Base-by-base conservation (phyloP, 2,113 vertebrate genomes). In the Tachysurus vachellii region DNA sequence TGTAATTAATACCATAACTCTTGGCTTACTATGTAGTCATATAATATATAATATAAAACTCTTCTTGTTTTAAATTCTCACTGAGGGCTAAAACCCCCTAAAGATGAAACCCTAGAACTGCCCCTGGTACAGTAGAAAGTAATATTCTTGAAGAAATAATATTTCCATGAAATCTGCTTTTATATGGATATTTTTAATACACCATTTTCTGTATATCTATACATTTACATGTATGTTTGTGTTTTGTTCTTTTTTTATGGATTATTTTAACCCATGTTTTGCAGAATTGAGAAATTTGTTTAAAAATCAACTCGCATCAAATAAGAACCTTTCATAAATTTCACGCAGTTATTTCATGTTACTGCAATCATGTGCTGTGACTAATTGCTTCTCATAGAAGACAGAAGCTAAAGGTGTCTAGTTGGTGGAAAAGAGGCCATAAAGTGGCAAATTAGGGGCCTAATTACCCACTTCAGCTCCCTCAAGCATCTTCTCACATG, bases 361-460 rank as follows among this genome's bases (percentile, higher is more conserved):
- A n/a, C 44, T 36, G 10, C 21, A 54, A 54, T 83, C 21, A 54
- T 54, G 66, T 36, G 4, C 64, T 50, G n/a, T 61, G 54, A 50
- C 66, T 80, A 86, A 82, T 68, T 70, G 23, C 47, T 57, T 70
- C 53, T 82, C 64, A 81, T 26, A 50, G 50, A 82, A 82, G 64
- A 61, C 36, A 53, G 57, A 44, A 82, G 59, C 59, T 47, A 82
- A 82, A 82, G 61, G 81, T 81, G 56, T 83, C 61, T 82, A 17
- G 42, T 42, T 68, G 70, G 80, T 47, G 21, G 82, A 17, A 68
- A 86, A 89, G 79, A 82, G 80, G 56, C 36, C 26, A 77, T 82
- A 79, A 85, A 84, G 86, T 87, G 82, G 19, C 26, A 85, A 64
- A 81, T 87, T 75, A 87, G 77, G 4, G 73, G 68, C 59, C 54